These are phyloP conservation scores for Drosophila testacea DNA, from an alignment of 2,888 invertebrate species.

Conservation along the genomic window DNA sequence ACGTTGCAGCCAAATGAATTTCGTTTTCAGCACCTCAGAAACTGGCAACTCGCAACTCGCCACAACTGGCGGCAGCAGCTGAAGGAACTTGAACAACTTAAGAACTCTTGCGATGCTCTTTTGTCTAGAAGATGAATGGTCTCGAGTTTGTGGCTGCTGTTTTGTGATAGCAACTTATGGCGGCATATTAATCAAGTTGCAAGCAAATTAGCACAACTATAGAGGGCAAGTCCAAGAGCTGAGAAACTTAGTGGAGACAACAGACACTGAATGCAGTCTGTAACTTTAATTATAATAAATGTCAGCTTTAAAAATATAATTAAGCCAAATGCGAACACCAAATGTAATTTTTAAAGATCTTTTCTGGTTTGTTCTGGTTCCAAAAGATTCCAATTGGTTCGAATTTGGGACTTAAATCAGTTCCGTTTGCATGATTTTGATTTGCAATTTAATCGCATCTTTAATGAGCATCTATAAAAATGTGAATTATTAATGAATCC, in stretches of 20 bases:
- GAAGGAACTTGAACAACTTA: slow-evolving; percentile 26
- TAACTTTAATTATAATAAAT: slow-evolving; percentile 77
- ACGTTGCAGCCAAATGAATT: slow-evolving; percentile 68
- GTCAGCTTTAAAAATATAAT: slow-evolving; percentile 76
- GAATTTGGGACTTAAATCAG: neutral
- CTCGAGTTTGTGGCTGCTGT: slow-evolving; percentile 59
- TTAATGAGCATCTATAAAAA: slow-evolving; percentile 8
- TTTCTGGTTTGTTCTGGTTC: slow-evolving; percentile 21
- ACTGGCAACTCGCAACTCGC: slow-evolving; percentile 5
- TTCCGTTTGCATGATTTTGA: neutral
- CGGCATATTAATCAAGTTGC: slow-evolving; percentile 73
- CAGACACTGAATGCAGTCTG: slow-evolving; percentile 45
- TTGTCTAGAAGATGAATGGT: slow-evolving; percentile 77
- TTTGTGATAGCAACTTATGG: slow-evolving; percentile 74
- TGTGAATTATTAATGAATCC: slow-evolving; percentile 14
- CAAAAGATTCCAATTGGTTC: neutral
- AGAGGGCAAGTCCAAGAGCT: slow-evolving; percentile 20
- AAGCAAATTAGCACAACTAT: slow-evolving; percentile 69
- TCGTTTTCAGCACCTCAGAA: slow-evolving; percentile 76
- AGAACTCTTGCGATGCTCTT: slow-evolving; percentile 53
- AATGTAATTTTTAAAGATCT: slow-evolving; percentile 17
- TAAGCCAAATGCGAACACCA: slow-evolving; percentile 48
- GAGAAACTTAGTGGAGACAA: slow-evolving; percentile 2
- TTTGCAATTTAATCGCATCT: slow-evolving; percentile 13
- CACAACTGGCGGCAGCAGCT: slow-evolving; percentile 5